Conservation (phyloP, 92 coral and sea anemone species). For the Muricea muricata region DNA sequence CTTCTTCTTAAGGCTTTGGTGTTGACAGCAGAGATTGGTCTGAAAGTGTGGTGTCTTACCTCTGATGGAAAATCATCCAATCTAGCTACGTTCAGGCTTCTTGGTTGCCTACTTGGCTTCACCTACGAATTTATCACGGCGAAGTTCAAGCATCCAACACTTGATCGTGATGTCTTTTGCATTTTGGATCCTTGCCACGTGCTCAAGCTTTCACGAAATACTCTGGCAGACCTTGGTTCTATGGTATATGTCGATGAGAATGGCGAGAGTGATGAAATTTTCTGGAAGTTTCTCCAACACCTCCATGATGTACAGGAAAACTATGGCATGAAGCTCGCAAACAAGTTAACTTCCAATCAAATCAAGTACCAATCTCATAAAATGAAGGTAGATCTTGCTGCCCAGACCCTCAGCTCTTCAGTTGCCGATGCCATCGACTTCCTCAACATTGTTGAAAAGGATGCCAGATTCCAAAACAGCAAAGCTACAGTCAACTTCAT, state of each 20-base stretch:
- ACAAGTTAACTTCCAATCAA: not conserved
- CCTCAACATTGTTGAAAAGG: not conserved
- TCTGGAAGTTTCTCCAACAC: not conserved
- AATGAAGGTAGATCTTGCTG: slow-evolving; percentile 4
- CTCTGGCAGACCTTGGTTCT: not conserved
- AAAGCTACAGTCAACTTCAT: not conserved
- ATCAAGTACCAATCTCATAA: not conserved
- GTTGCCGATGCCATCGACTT: slow-evolving; percentile 26
- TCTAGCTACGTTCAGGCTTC: not conserved
- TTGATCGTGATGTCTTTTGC: not conserved
- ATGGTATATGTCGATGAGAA: not conserved
- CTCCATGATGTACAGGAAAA: not conserved
- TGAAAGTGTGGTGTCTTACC: slow-evolving; percentile 17
- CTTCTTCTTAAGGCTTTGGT: not conserved
- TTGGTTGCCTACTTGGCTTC: not conserved
- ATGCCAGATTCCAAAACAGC: not conserved
- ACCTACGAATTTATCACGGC: not conserved
- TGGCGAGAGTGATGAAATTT: not conserved
- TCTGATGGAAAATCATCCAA: slow-evolving; percentile 25
- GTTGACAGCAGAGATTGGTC: not conserved
- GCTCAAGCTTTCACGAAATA: not conserved
- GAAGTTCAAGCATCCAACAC: not conserved
- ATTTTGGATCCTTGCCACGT: not conserved
- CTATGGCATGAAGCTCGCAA: not conserved
- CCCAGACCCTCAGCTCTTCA: not conserved